A percentile compares a stretch with the other conserved stretches of the same genome.
Evolutionary conservation across 2,888 invertebrate species (phyloP).

Genomic region (Synanthedon myopaeformis): DNA sequence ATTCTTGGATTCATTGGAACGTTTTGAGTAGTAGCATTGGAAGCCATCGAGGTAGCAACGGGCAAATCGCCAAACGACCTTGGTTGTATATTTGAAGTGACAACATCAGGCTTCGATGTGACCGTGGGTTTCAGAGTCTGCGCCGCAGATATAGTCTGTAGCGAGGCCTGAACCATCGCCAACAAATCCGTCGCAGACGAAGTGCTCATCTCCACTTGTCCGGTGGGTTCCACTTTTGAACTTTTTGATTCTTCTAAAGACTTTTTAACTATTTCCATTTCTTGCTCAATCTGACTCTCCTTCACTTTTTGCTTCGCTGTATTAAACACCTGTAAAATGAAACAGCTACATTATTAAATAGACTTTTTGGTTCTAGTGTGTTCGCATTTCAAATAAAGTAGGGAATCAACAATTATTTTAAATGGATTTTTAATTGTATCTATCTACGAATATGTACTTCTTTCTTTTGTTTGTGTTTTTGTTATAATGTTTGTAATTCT

Average conservation of each 20-base stretch:
- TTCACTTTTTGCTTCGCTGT: conserved; percentile 80
- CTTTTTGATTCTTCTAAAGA: conserved; percentile 43
- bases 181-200: conserved; percentile 46
- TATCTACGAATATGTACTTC: too few species aligned
- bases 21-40: neutral
- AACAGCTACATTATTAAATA: too few species aligned
- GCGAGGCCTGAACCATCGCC: conserved; percentile 51
- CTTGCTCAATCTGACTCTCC: conserved; percentile 70
- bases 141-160: conserved; percentile 27
- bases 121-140: conserved; percentile 6
- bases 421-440: too few species aligned
- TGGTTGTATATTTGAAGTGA: conserved; percentile 34
- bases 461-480: too few species aligned
- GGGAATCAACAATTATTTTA: too few species aligned
- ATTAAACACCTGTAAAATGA: conserved; percentile 69
- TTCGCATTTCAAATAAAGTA: too few species aligned
- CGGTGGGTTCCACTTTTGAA: conserved; percentile 3
- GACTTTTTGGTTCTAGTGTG: too few species aligned
- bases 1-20: neutral
- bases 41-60: neutral
- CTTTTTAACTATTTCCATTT: conserved; percentile 68
- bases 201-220: conserved; percentile 22
- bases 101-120: conserved; percentile 19
- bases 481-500: too few species aligned
- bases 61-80: conserved; percentile 49